These are phyloP conservation scores for Nomada flava DNA, from an alignment of 2,888 invertebrate species.

Conservation along the genomic window DNA sequence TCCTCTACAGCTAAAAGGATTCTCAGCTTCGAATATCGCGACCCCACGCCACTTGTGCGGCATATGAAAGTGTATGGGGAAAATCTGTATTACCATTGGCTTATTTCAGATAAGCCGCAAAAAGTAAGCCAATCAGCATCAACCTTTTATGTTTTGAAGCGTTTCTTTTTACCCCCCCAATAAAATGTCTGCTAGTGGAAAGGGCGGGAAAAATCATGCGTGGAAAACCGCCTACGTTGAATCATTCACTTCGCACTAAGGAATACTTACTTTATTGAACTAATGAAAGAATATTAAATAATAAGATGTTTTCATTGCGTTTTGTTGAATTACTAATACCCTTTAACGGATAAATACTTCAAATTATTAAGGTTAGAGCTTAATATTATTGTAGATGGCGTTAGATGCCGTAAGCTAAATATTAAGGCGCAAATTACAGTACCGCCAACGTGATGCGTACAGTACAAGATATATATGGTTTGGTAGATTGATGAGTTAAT, in stretches of 20 bases:
- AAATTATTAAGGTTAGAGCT: conserved; percentile 70
- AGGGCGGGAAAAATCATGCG: conserved; percentile 78
- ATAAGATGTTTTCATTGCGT: neutral
- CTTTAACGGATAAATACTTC: conserved; percentile 29
- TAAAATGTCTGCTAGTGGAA: conserved; percentile 71
- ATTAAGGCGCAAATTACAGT: conserved; percentile 48
- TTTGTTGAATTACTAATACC: neutral
- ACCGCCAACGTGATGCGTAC: conserved; percentile 57
- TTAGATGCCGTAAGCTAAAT: conserved; percentile 45
- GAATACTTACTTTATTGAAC: neutral
- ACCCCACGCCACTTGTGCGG: conserved; percentile 88
- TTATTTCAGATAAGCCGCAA: conserved; percentile 87
- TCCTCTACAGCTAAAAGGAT: conserved; percentile 86
- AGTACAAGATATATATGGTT: neutral
- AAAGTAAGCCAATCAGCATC: conserved; percentile 85
- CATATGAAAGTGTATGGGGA: conserved; percentile 85
- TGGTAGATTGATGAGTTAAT: neutral
- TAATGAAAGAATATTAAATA: conserved; percentile 5
- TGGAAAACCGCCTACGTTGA: conserved; percentile 37
- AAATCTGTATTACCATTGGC: conserved; percentile 85
- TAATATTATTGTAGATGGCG: conserved; percentile 69
- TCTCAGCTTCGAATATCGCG: conserved; percentile 87
- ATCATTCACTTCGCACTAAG: neutral
- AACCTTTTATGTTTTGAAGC: conserved; percentile 85
- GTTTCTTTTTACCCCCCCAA: conserved; percentile 85